These are phyloP conservation scores for Mechanitis mazaeus DNA, from an alignment of 2,888 invertebrate genomes.

Conservation along the genomic window DNA sequence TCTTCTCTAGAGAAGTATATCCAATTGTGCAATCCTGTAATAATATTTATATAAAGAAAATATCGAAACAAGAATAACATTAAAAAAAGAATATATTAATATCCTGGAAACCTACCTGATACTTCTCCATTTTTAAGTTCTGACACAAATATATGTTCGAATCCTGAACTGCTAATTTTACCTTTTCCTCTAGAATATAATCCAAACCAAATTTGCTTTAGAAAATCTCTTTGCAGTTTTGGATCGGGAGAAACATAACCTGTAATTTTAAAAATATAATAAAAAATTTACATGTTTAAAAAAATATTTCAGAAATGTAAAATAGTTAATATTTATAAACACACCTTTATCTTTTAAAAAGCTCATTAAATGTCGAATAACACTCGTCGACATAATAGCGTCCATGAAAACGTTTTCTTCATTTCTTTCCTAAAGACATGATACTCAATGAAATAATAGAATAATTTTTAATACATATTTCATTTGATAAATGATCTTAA, in stretches of 20 bases:
- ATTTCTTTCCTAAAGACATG: constrained; percentile 75
- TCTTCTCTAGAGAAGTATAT: constrained; percentile 89
- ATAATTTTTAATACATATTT: too few relatives aligned
- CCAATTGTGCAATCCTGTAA: constrained; percentile 92
- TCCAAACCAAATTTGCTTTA: constrained; percentile 87
- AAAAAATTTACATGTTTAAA: too few relatives aligned
- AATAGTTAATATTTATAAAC: not conserved
- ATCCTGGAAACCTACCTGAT: constrained; percentile 52
- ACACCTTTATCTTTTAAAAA: constrained; percentile 80
- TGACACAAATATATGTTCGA: constrained; percentile 94
- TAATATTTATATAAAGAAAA: not conserved
- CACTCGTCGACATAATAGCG: constrained; percentile 83
- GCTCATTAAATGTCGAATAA: constrained; percentile 83
- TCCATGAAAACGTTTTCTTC: constrained; percentile 90
- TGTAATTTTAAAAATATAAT: constrained; percentile 38
- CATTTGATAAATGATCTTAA: too few relatives aligned
- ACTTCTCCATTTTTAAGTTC: constrained; percentile 88
- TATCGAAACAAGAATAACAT: not conserved
- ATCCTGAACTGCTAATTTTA: constrained; percentile 90
- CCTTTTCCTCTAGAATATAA: constrained; percentile 88
- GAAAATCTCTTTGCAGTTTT: constrained; percentile 82
- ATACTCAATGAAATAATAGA: too few relatives aligned
- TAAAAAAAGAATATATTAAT: not conserved
- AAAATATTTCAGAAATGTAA: not conserved
- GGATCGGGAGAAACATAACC: constrained; percentile 80